phyloP scores from a whole-genome alignment of 2,113 vertebrate species.

The Ptilorrhoa leucosticta region DNA sequence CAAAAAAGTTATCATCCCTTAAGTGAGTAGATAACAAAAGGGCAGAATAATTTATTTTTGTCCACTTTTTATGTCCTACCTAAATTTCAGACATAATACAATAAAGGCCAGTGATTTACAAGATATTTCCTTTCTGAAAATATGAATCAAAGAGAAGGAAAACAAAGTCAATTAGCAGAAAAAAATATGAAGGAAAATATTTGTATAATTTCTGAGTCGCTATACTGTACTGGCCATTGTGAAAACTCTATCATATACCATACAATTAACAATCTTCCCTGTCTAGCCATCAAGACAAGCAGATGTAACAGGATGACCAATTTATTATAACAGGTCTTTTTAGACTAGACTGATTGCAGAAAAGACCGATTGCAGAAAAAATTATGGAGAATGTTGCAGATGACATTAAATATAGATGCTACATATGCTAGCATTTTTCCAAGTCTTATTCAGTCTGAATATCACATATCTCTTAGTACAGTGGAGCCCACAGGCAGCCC shows the following conservation, averaged over 20 bases:
- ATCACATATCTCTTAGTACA: conserved; percentile 10
- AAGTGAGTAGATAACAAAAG: conserved; percentile 31
- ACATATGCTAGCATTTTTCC: conserved; percentile 58
- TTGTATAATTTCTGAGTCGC: conserved; percentile 32
- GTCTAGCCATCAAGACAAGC: conserved; percentile 51
- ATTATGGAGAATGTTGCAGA: conserved; percentile 50
- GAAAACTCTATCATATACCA: conserved; percentile 28
- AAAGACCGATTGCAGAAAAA: conserved; percentile 58
- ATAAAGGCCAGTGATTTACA: not conserved
- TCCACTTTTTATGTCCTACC: not conserved
- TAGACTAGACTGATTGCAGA: conserved; percentile 63
- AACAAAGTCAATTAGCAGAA: conserved; percentile 56
- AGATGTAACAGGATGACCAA: conserved; percentile 62
- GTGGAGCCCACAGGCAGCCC: conserved; percentile 53
- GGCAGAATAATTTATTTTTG: conserved; percentile 34
- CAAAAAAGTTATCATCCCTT: conserved; percentile 5
- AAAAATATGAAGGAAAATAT: conserved; percentile 52
- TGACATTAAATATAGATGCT: conserved; percentile 68
- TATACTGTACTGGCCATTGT: not conserved
- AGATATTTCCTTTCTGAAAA: not conserved
- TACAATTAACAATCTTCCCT: conserved; percentile 48
- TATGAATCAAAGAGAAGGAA: conserved; percentile 46
- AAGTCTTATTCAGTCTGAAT: conserved; percentile 50
- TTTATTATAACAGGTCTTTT: conserved; percentile 66
- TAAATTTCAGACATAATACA: conserved; percentile 23